Base-by-base conservation (phyloP, 2,888 invertebrate genomes). In the Uropetala carovei region DNA sequence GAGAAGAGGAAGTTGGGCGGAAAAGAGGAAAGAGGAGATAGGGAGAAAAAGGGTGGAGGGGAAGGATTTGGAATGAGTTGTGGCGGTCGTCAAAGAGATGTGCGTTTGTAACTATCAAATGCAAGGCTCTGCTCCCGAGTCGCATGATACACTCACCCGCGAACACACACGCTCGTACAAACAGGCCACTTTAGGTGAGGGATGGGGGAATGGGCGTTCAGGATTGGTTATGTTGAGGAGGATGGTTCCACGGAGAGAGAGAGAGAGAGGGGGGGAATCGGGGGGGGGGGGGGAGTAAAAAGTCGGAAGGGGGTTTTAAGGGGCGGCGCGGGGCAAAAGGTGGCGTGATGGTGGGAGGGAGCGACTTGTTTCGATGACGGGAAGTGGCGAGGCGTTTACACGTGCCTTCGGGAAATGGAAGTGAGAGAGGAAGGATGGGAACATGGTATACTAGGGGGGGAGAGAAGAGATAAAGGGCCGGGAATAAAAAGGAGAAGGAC, bases 71-170 rank as follows among this genome's bases (percentile, higher is more conserved):
- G 82, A 82, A 82, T 82, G 82, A 82, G 18, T 82, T 82, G 30
- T 82, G 82, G 43, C 30, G 82, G 82, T 82, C 82, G 82, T 82
- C 82, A 82, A 82, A 82, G 82, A 43, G 82, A 82, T 82, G 82
- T 82, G 43, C 82, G 30, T 30, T 27, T 10, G 82, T 43, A 64
- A 30, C 82, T 43, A 82, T 82, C 82, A 82, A 82, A 82, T 82
- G 82, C 82, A 82, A 82, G 82, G 82, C 82, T 82, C 82, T 30
- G 43, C 27, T 82, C 82, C 43, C 18, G 82, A 27, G 82, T 82
- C 82, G 30, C 82, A 82, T 82, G 82, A 30, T 82, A 30, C 30
- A 30, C 75, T n/a, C 82, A 82, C 14, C 30, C 82, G 43, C 13
- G 10, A 18, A 10, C 82, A 30, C 82, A 30, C 82, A 82, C 43